phyloP scores from a whole-genome alignment of 2,797 vertebrate species.

The Chelidonichthys spinosus region DNA sequence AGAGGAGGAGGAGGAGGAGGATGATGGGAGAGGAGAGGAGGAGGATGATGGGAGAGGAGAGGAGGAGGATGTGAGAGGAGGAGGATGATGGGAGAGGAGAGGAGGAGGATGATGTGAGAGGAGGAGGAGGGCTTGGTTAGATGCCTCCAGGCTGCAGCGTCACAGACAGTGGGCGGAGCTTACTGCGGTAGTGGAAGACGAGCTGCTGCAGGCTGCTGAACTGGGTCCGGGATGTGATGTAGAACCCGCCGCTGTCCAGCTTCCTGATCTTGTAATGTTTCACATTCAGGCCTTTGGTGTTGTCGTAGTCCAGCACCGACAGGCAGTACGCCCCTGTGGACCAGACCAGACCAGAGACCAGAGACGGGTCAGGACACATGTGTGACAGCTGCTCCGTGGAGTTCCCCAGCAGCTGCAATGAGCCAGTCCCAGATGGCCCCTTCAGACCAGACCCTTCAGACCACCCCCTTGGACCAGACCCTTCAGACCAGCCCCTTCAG shows the following conservation, averaged over 20 bases:
- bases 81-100: neutral
- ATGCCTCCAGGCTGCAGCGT: no score
- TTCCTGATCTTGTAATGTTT: conserved; percentile 99
- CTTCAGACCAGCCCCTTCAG: no score
- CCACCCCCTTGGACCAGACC: no score
- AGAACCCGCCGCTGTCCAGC: conserved; percentile 96
- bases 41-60: no score
- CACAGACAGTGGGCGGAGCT: conserved; percentile 53
- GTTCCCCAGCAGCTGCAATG: conserved; percentile 61
- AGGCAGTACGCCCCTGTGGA: conserved; percentile 94
- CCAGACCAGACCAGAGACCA: conserved; percentile 37
- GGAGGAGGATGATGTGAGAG: no score
- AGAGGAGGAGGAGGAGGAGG: conserved; percentile 17
- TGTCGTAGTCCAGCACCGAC: conserved; percentile 95
- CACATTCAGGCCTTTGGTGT: conserved; percentile 94
- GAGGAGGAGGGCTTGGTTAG: neutral
- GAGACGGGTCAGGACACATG: conserved; percentile 49
- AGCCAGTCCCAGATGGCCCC: conserved; percentile 27
- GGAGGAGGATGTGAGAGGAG: no score
- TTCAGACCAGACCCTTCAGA: neutral
- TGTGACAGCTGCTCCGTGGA: conserved; percentile 62
- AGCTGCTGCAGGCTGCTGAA: conserved; percentile 97
- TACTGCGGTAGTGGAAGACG: conserved; percentile 97
- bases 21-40: no score
- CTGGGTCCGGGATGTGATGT: conserved; percentile 97